Base-by-base conservation (phyloP, 2,888 invertebrate genomes). In the Drosophila pseudotalamancana region DNA sequence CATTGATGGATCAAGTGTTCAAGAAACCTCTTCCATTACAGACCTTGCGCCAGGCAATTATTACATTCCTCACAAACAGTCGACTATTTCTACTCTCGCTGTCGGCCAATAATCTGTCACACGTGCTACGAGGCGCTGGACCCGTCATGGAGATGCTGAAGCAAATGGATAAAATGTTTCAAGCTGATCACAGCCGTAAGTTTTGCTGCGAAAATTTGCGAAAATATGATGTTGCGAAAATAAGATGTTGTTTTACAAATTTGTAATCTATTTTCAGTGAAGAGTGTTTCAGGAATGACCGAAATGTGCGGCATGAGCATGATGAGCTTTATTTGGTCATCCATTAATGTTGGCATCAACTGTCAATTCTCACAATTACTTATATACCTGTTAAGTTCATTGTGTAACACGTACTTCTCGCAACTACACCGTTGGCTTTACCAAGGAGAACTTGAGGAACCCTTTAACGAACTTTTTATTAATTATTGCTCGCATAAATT, bases 381-480 rank as follows among this genome's bases (percentile, higher is more conserved):
- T 4, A 77, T 90, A 9, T 90, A 90, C 42, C 75, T 92, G 34
- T 45, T 92, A 25, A 89, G 87, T 18, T 79, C 87, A 9, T 85
- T 92, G 50, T 91, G 91, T 50, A 78, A 87, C 23, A 90, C 89
- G 1, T 92, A 92, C 73, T 92, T 89, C 29, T 84, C 80, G 14
- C 87, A 91, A 88, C 92, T 98, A 29, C 94, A 96, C 86, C 94
- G 95, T 61, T 98, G 98, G 95, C 94, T 98, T 63, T 95, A 97
- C 85, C 95, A 97, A 89, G 98, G 98, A 0, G 93, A 94, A 49
- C 92, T 97, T 12, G 95, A 96, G 66, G 97, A 97, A 90, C 93
- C 93, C 11, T 95, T 94, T 84, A 94, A 95, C 74, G 98, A 98
- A 91, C 96, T 97, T 81, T 97, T 98, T 91, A 95, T 98, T 4